Conservation (phyloP, 2,888 invertebrate genomes). For the Aphrophora alni region DNA sequence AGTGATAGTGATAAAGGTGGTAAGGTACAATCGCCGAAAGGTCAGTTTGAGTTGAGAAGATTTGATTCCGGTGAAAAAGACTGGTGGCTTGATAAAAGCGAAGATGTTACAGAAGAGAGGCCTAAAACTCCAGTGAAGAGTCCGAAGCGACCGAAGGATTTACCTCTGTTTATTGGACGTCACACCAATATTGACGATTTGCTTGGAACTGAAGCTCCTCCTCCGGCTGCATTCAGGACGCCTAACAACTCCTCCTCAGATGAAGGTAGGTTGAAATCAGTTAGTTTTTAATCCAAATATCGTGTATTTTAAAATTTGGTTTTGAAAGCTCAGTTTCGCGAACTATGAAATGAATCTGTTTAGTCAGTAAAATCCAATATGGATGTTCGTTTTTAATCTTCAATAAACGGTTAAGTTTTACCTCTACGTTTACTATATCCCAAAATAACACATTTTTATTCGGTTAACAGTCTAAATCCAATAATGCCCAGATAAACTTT, state of each 20-base stretch:
- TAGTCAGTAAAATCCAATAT: too few relatives aligned
- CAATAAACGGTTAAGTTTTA: too few relatives aligned
- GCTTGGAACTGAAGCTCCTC: slow-evolving; percentile 64
- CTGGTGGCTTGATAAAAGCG: slow-evolving; percentile 54
- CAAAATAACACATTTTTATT: too few relatives aligned
- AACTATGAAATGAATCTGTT: too few relatives aligned
- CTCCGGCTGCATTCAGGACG: slow-evolving; percentile 51
- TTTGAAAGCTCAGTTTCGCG: too few relatives aligned
- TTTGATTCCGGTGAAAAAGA: slow-evolving; percentile 63
- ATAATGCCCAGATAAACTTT: too few relatives aligned
- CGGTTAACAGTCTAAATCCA: too few relatives aligned
- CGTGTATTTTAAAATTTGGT: too few relatives aligned
- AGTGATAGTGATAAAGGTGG: slow-evolving; percentile 40
- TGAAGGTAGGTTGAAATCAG: slow-evolving; percentile 26
- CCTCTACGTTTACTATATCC: too few relatives aligned
- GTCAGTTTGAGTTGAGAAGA: slow-evolving; percentile 58
- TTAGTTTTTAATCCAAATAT: too few relatives aligned
- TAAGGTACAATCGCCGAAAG: background rate
- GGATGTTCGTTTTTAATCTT: too few relatives aligned
- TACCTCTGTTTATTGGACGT: slow-evolving; percentile 76
- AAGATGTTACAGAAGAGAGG: slow-evolving; percentile 24
- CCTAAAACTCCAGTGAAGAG: background rate
- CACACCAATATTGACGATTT: slow-evolving; percentile 91
- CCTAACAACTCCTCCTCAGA: slow-evolving; percentile 42
- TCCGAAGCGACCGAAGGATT: slow-evolving; percentile 50